A percentile compares a stretch with the other conserved stretches of the same genome.
Evolutionary conservation across 2,113 vertebrate genomes (phyloP).

Genomic region (Dinomys branickii): DNA sequence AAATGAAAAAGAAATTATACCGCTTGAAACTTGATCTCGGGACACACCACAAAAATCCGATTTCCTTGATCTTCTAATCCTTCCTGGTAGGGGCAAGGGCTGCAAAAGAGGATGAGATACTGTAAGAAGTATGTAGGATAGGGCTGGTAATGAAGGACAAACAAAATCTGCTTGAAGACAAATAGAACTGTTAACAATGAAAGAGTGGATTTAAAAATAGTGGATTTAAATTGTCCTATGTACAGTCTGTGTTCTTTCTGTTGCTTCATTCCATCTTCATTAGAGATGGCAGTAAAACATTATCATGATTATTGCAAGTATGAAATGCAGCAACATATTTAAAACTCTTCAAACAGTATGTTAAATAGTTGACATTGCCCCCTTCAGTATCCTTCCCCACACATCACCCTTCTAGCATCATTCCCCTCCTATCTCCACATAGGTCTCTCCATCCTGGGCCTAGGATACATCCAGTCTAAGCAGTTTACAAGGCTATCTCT

Average conservation of each 20-base stretch:
- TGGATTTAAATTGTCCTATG: neutral
- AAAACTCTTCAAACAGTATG: neutral
- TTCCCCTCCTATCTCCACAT: accelerated
- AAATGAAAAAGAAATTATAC: constrained; percentile 24
- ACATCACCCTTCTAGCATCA: neutral
- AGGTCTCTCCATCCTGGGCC: neutral
- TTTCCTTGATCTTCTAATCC: neutral
- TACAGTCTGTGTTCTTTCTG: neutral
- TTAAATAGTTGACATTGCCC: neutral
- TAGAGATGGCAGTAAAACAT: neutral
- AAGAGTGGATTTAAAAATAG: neutral
- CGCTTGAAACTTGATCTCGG: constrained; percentile 38
- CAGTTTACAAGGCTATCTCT: neutral
- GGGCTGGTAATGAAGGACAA: neutral
- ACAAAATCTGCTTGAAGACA: neutral
- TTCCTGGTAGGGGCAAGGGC: neutral
- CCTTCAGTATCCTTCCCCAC: neutral
- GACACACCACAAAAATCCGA: neutral
- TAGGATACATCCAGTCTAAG: neutral
- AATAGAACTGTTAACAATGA: neutral
- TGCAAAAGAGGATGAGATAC: neutral
- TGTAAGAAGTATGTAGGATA: neutral
- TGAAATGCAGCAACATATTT: neutral
- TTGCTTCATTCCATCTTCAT: neutral
- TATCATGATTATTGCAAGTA: neutral